Evolutionary conservation across 1,140 invertebrate species (phyloP).

Genomic region (Heliconius hewitsoni): DNA sequence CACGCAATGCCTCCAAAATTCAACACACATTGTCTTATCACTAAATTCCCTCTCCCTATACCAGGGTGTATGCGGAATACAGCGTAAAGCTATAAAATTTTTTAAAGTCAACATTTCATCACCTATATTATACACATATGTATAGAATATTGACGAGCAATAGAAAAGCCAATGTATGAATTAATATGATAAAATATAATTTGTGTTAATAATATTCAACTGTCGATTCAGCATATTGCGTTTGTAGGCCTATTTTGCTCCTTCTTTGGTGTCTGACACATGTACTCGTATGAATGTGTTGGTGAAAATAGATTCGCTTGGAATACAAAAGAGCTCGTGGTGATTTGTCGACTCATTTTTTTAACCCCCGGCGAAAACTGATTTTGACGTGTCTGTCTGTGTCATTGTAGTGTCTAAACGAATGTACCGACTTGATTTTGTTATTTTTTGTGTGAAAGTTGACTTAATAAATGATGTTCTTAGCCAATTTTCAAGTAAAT

Average conservation of each 20-base stretch:
- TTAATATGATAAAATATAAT: constrained; percentile 47
- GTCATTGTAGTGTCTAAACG: background rate
- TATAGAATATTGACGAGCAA: background rate
- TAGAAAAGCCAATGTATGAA: background rate
- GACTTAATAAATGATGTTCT: too few species aligned
- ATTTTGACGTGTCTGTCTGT: too few species aligned
- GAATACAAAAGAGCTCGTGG: constrained; percentile 27
- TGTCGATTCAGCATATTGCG: constrained; percentile 61
- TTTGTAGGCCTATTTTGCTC: constrained; percentile 41
- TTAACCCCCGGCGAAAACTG: too few species aligned
- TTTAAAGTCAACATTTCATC: background rate
- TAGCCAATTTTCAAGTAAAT: too few species aligned
- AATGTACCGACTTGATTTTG: too few species aligned
- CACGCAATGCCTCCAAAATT: too few species aligned
- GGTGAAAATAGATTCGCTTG: constrained; percentile 38
- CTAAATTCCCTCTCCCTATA: too few species aligned
- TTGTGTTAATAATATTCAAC: constrained; percentile 63
- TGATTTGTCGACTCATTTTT: background rate
- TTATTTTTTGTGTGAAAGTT: too few species aligned
- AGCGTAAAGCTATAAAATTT: background rate
- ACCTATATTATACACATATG: too few species aligned
- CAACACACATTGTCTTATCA: too few species aligned
- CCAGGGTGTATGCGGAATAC: too few species aligned
- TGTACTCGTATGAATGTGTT: constrained; percentile 44
- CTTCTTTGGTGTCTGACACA: constrained; percentile 71